Evolutionary conservation across 2,113 vertebrate genomes (phyloP).

Genomic region (Channa argus): DNA sequence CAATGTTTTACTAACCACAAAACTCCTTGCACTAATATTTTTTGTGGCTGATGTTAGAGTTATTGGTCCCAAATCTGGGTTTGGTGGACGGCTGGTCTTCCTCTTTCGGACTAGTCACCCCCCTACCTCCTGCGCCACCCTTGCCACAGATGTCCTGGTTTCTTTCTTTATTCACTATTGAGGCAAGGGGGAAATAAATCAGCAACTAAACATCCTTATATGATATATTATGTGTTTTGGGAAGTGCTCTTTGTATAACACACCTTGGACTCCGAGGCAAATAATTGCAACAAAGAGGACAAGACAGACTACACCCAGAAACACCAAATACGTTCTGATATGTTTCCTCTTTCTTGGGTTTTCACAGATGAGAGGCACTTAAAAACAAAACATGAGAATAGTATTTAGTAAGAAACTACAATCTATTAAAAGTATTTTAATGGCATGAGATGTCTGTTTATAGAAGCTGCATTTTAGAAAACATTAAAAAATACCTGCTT

Average conservation of each 20-base stretch:
- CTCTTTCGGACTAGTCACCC: no score
- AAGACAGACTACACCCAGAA: slow-evolving; percentile 30
- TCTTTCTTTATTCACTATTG: slow-evolving; percentile 27
- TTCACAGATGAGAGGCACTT: slow-evolving; percentile 15
- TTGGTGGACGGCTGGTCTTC: no score
- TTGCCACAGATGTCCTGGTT: not conserved
- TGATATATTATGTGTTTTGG: not conserved
- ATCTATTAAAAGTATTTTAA: not conserved
- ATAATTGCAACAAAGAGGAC: slow-evolving; percentile 51
- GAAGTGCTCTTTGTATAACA: not conserved
- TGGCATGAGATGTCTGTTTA: no score
- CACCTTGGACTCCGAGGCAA: slow-evolving; percentile 41
- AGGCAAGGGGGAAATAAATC: slow-evolving; percentile 13
- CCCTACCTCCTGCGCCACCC: no score
- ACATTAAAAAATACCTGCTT: not conserved
- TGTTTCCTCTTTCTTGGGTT: slow-evolving; percentile 11
- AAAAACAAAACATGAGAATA: slow-evolving; percentile 2
- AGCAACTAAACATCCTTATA: not conserved
- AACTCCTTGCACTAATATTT: not conserved
- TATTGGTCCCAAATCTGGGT: not conserved
- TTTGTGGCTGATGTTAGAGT: not conserved
- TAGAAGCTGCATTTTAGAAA: no score
- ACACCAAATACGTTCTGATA: not conserved
- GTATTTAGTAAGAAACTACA: not conserved
- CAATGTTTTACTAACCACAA: slow-evolving; percentile 35